Conservation (phyloP, 2,113 vertebrate species). For the Saccopteryx bilineata region DNA sequence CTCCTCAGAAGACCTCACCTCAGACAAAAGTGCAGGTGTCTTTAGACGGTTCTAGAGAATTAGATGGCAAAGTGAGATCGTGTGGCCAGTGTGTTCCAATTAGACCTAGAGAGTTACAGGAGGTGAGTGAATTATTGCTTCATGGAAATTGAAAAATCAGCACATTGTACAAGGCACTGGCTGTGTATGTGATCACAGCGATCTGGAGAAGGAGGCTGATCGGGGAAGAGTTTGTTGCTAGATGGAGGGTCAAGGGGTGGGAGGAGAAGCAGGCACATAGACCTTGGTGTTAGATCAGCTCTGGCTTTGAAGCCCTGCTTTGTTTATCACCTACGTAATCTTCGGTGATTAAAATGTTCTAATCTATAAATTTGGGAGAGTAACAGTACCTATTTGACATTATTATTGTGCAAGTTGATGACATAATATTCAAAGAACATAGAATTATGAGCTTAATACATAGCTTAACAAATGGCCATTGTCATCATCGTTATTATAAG, state of each 20-base stretch:
- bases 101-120: not conserved
- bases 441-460: not conserved
- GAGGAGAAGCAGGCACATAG: not conserved
- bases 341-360: not conserved
- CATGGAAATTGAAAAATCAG: not conserved
- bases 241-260: no score
- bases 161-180: not conserved
- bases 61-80: not conserved
- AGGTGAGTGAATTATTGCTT: not conserved
- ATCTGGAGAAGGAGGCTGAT: not conserved
- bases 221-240: not conserved
- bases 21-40: not conserved
- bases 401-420: not conserved
- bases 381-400: not conserved
- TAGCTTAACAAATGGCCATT: not conserved
- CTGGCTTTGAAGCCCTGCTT: not conserved
- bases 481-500: not conserved
- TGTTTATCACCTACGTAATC: not conserved
- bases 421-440: not conserved
- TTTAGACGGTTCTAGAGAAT: not conserved
- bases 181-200: not conserved
- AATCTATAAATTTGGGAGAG: not conserved
- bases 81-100: no score
- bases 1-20: not conserved
- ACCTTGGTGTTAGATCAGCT: not conserved